Conservation (phyloP, 2,113 vertebrate genomes). For the Shinisaurus crocodilurus region DNA sequence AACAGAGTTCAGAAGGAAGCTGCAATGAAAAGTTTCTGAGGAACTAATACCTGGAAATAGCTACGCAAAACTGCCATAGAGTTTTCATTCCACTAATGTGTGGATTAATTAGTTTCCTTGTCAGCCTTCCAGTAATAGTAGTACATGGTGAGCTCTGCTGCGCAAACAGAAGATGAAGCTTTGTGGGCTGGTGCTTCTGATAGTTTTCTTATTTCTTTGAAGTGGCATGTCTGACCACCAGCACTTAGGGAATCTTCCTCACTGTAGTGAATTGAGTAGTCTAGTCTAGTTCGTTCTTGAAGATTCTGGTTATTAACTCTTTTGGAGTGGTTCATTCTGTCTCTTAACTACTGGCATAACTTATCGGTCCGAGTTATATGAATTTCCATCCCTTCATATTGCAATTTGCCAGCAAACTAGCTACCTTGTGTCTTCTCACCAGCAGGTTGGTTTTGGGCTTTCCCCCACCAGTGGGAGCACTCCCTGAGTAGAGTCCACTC, state of each 20-base stretch:
- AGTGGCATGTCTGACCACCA: not conserved
- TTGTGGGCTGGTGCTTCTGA: not conserved
- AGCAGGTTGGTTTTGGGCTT: too few relatives aligned
- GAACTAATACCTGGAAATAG: not conserved
- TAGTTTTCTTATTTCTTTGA: not conserved
- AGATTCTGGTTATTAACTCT: not conserved
- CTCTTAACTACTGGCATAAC: not conserved
- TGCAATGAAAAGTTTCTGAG: not conserved
- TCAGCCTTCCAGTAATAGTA: not conserved
- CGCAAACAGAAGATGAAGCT: not conserved
- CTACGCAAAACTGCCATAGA: too few relatives aligned
- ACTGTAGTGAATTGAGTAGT: not conserved
- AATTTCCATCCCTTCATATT: not conserved
- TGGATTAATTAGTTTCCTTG: not conserved
- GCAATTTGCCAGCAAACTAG: not conserved
- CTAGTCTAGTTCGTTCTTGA: not conserved
- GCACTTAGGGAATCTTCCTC: not conserved
- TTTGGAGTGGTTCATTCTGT: not conserved
- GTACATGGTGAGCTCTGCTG: not conserved
- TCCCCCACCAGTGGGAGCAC: too few relatives aligned
- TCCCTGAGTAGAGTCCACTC: too few relatives aligned
- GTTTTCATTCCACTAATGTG: not conserved
- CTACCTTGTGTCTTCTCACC: not conserved
- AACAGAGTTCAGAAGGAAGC: not conserved
- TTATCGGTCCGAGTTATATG: not conserved